phyloP scores from a whole-genome alignment of 2,113 vertebrate species.

The Oreochromis aureus region DNA sequence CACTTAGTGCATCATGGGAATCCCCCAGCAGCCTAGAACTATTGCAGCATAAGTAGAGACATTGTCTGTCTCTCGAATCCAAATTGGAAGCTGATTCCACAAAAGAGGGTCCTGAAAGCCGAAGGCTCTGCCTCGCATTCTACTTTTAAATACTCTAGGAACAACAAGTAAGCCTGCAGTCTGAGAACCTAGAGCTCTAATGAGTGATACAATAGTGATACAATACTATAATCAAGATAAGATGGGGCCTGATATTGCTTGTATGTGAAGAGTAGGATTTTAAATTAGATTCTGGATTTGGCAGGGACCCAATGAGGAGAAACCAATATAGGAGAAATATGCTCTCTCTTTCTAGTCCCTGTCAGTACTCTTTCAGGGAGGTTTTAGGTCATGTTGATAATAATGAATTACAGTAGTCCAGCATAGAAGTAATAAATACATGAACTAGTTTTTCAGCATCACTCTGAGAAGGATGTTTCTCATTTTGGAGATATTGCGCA shows the following conservation, averaged over 20 bases:
- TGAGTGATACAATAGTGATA: neutral
- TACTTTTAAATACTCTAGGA: neutral
- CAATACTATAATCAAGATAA: neutral
- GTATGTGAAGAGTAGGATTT: neutral
- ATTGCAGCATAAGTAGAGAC: neutral
- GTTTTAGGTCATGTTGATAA: neutral
- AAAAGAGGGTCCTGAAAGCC: neutral
- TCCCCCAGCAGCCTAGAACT: neutral
- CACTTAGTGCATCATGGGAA: neutral
- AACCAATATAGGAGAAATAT: neutral
- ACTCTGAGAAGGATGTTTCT: no score
- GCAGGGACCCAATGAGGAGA: rapidly evolving
- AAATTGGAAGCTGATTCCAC: neutral
- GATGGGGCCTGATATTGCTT: neutral
- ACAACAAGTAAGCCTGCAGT: neutral
- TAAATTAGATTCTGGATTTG: neutral
- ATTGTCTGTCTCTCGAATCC: neutral
- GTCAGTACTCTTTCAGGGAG: neutral
- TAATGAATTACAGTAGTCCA: neutral
- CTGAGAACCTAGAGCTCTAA: neutral
- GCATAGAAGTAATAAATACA: neutral
- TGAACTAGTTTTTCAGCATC: no score
- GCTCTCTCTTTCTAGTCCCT: neutral
- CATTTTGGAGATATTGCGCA: neutral
- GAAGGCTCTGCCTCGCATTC: neutral